phyloP scores from a whole-genome alignment of 2,113 vertebrate species.

The Oostethus manadensis region DNA sequence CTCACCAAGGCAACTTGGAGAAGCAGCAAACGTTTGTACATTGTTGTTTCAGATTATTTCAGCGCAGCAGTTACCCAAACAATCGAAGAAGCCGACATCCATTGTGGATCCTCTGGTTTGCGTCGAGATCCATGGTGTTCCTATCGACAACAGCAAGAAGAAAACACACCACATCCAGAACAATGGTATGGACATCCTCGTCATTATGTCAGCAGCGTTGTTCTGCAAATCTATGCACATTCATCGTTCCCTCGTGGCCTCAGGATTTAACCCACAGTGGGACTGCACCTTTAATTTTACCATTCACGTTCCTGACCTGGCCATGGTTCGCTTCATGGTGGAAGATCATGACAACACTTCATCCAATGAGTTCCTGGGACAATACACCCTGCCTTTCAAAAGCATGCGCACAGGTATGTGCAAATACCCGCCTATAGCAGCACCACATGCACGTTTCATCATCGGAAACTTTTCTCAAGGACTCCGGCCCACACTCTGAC shows the following conservation, averaged over 20 bases:
- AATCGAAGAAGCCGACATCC: slow-evolving; percentile 82
- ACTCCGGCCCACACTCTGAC: too few relatives aligned
- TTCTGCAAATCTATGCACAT: not conserved
- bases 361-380: slow-evolving; percentile 89
- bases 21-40: too few relatives aligned
- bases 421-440: too few relatives aligned
- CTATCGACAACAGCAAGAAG: slow-evolving; percentile 77
- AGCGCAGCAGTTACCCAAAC: slow-evolving; percentile 92
- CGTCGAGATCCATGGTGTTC: slow-evolving; percentile 81
- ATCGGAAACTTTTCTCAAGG: too few relatives aligned
- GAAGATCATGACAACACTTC: slow-evolving; percentile 87
- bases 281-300: slow-evolving; percentile 79
- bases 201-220: not conserved
- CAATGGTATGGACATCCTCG: slow-evolving; percentile 74
- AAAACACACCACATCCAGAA: slow-evolving; percentile 84
- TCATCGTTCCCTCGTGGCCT: not conserved
- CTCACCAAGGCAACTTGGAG: too few relatives aligned
- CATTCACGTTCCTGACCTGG: slow-evolving; percentile 81
- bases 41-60: slow-evolving; percentile 79
- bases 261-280: slow-evolving; percentile 93
- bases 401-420: slow-evolving; percentile 81
- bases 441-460: too few relatives aligned
- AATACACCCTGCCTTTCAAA: slow-evolving; percentile 82
- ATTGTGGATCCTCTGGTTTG: slow-evolving; percentile 93
- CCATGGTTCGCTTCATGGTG: slow-evolving; percentile 86